Percentiles rank a stretch among this genome's conserved stretches.
phyloP scores from a whole-genome alignment of 1,140 invertebrate species.

The Lithobius niger region DNA sequence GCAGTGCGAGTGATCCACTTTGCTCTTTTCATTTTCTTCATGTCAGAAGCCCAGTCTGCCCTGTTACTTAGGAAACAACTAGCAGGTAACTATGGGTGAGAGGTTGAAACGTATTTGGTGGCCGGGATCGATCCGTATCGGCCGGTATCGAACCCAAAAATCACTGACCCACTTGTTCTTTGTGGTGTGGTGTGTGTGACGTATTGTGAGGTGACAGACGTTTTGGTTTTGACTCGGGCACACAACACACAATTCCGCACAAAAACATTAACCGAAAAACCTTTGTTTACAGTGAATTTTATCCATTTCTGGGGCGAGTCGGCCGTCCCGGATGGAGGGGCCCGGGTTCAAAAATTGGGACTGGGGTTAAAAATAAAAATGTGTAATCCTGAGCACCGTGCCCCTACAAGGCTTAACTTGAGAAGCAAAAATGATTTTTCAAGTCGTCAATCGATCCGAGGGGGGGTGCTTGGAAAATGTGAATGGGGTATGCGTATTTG shows the following conservation, averaged over 20 bases:
- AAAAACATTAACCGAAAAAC: background rate
- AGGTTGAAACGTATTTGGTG: slow-evolving; percentile 3
- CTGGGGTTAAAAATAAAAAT: no score
- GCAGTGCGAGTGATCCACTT: background rate
- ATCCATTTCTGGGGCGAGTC: background rate
- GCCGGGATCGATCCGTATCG: background rate
- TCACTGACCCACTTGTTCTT: background rate
- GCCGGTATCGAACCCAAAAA: slow-evolving; percentile 4
- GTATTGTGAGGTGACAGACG: background rate
- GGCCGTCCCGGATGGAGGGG: no score
- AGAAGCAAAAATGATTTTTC: no score
- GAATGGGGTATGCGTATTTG: no score
- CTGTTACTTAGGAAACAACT: slow-evolving; percentile 88
- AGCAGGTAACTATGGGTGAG: slow-evolving; percentile 78
- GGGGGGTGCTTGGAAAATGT: no score
- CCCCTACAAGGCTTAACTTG: no score
- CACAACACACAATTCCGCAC: background rate
- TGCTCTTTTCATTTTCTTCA: slow-evolving; percentile 25
- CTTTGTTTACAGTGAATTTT: no score
- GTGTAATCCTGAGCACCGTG: no score
- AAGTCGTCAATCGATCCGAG: no score
- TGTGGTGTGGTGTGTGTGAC: background rate
- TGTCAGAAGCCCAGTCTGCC: slow-evolving; percentile 88
- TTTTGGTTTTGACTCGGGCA: slow-evolving; percentile 5
- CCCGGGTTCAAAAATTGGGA: no score